Evolutionary conservation across 1,140 invertebrate genomes (phyloP).

Genomic region (Anthonomus grandis): DNA sequence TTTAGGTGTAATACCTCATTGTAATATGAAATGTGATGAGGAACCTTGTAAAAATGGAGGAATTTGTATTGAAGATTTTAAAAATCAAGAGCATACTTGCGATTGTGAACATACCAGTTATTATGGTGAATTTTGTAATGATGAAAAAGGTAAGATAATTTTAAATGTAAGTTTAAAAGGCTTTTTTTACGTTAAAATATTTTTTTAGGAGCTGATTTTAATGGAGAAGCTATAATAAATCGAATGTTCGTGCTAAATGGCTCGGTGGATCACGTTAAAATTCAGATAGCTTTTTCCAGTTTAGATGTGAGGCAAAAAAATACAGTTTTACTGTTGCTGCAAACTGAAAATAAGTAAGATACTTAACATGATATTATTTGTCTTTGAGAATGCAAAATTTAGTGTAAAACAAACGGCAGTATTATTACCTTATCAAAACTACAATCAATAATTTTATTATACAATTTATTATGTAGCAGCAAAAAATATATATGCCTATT

Average conservation of each 20-base stretch:
- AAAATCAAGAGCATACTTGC: conserved; percentile 77
- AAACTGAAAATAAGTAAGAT: conserved; percentile 74
- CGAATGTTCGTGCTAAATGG: conserved; percentile 70
- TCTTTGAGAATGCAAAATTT: too few relatives aligned
- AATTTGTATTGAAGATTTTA: conserved; percentile 84
- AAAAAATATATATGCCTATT: too few relatives aligned
- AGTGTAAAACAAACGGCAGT: too few relatives aligned
- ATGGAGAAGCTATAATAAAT: conserved; percentile 77
- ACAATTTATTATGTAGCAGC: too few relatives aligned
- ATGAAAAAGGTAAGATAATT: conserved; percentile 63
- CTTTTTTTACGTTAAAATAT: not conserved
- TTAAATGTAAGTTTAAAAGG: not conserved
- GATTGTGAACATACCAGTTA: conserved; percentile 87
- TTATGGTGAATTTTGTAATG: conserved; percentile 71
- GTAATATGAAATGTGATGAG: conserved; percentile 84
- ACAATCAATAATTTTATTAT: too few relatives aligned
- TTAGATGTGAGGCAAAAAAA: conserved; percentile 70
- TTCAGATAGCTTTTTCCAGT: conserved; percentile 79
- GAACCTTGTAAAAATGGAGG: conserved; percentile 85
- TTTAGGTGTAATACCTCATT: conserved; percentile 71
- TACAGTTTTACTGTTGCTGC: conserved; percentile 71
- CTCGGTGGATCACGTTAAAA: conserved; percentile 68
- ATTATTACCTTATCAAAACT: too few relatives aligned
- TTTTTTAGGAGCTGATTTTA: conserved; percentile 68
- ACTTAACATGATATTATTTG: not conserved